Evolutionary conservation across 2,888 invertebrate species (phyloP).

Genomic region (Aricia artaxerxes): DNA sequence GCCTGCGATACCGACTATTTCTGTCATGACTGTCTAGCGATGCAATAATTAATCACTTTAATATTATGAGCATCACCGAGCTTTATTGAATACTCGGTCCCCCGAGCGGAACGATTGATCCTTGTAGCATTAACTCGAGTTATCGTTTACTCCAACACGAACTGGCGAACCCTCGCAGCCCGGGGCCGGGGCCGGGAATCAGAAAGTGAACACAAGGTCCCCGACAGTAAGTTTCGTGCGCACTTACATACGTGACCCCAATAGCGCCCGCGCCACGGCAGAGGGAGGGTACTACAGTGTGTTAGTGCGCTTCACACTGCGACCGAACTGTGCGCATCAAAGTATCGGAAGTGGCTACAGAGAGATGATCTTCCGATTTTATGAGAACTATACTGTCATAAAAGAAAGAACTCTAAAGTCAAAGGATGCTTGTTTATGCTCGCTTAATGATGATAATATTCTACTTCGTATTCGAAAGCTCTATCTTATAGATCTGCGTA

Average conservation of each 20-base stretch:
- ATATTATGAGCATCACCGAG: conserved; percentile 5
- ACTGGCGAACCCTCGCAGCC: not conserved
- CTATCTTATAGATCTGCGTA: not conserved
- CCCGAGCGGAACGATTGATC: conserved; percentile 2
- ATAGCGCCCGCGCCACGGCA: conserved; percentile 31
- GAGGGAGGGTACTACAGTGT: conserved; percentile 28
- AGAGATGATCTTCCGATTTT: not conserved
- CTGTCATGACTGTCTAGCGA: not conserved
- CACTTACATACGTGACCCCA: conserved; percentile 33
- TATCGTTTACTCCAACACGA: not conserved
- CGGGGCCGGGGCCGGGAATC: conserved; percentile 27
- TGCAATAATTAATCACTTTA: conserved; percentile 15
- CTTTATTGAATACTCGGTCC: not conserved
- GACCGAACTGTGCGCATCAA: not conserved
- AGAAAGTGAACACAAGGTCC: conserved; percentile 13
- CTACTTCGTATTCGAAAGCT: not conserved
- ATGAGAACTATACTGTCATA: not conserved
- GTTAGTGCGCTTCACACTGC: conserved; percentile 25
- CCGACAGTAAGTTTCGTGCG: conserved; percentile 20
- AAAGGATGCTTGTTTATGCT: not conserved
- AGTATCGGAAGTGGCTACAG: not conserved
- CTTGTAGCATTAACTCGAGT: conserved; percentile 4
- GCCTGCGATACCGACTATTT: not conserved
- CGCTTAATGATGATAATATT: not conserved
- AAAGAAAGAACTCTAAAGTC: not conserved